Evolutionary conservation across 2,797 vertebrate genomes (phyloP).

Genomic region (Oceanodroma leucorhoa): DNA sequence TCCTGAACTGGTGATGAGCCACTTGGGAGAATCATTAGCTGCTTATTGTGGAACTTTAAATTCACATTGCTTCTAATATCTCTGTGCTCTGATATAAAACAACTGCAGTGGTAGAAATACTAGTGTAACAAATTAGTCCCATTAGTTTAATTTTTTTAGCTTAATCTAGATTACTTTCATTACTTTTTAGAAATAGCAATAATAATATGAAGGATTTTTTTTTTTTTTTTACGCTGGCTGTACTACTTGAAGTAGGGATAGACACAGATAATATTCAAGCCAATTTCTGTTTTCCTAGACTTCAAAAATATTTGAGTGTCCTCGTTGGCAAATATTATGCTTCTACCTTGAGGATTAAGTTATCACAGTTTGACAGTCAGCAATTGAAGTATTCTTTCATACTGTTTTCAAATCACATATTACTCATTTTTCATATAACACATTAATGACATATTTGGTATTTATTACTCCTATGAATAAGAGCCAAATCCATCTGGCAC

Average conservation of each 20-base stretch:
- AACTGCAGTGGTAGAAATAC: not conserved
- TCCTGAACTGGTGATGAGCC: not conserved
- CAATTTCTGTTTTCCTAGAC: slow-evolving; percentile 37
- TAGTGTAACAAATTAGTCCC: not conserved
- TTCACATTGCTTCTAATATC: not conserved
- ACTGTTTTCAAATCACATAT: not conserved
- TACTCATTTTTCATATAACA: slow-evolving; percentile 15
- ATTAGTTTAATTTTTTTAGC: not conserved
- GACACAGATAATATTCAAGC: not conserved
- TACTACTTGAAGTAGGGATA: not conserved
- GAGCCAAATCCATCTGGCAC: slow-evolving; percentile 12
- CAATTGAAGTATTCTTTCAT: slow-evolving; percentile 17
- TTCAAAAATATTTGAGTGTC: not conserved
- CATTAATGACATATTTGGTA: slow-evolving; percentile 30
- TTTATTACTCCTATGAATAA: not conserved
- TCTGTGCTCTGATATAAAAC: not conserved
- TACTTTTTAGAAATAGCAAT: not conserved
- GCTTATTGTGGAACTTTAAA: not conserved
- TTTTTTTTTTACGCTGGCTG: not conserved
- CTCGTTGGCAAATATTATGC: slow-evolving; percentile 33
- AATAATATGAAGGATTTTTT: not conserved
- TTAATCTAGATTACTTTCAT: not conserved
- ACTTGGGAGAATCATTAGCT: not conserved
- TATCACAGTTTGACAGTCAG: slow-evolving; percentile 17
- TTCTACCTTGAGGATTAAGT: slow-evolving; percentile 3